Conservation (phyloP, 2,113 vertebrate species). For the Ageneiosus marmoratus region DNA sequence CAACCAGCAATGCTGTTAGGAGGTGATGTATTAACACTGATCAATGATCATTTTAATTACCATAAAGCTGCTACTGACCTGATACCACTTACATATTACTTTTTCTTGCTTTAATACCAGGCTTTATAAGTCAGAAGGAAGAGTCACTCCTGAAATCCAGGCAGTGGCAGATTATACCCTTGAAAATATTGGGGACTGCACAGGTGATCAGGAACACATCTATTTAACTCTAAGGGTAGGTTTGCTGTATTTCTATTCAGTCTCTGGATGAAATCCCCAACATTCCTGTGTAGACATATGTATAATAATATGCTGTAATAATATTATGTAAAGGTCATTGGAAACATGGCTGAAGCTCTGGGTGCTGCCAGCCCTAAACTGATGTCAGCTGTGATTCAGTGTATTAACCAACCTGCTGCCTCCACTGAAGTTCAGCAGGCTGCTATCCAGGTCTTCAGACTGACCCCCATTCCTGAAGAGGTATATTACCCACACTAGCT, state of each 20-base stretch:
- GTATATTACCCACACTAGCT: conserved; percentile 57
- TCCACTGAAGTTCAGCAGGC: conserved; percentile 82
- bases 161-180: conserved; percentile 80
- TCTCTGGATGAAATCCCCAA: neutral
- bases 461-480: conserved; percentile 79
- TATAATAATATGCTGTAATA: neutral
- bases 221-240: conserved; percentile 85
- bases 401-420: conserved; percentile 74
- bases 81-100: neutral
- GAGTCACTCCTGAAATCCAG: conserved; percentile 75
- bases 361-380: conserved; percentile 74
- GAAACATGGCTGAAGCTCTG: conserved; percentile 87
- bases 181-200: conserved; percentile 83
- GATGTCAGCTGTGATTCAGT: conserved; percentile 77
- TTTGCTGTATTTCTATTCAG: conserved; percentile 1
- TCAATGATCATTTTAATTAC: neutral
- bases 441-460: conserved; percentile 87
- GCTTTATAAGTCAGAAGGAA: conserved; percentile 71
- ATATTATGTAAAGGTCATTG: conserved; percentile 77
- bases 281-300: neutral
- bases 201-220: conserved; percentile 74
- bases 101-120: conserved; percentile 61
- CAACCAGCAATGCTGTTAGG: conserved; percentile 83
- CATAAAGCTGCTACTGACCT: neutral
- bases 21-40: conserved; percentile 73